phyloP scores from a whole-genome alignment of 2,888 invertebrate genomes.

The Aphelenchoides bicaudatus region DNA sequence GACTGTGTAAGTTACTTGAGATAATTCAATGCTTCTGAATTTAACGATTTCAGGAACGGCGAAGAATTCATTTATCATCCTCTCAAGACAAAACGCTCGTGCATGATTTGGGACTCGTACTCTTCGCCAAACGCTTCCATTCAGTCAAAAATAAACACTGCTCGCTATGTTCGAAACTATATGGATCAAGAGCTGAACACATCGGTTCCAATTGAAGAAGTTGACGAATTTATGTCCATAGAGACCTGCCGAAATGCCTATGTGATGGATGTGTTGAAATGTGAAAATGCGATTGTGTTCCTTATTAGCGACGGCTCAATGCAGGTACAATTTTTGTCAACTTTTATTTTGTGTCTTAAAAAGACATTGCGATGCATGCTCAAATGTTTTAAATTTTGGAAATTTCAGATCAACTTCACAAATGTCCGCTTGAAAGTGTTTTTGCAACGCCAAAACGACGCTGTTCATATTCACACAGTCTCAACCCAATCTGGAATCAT shows the following conservation, averaged over 20 bases:
- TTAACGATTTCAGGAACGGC: conserved; percentile 19
- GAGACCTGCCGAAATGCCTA: conserved; percentile 19
- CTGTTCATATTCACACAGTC: conserved; percentile 7
- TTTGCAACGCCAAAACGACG: conserved; percentile 13
- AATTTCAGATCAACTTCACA: conserved; percentile 23
- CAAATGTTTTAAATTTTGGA: conserved; percentile 3
- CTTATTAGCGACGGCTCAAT: conserved; percentile 27
- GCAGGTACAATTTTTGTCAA: conserved; percentile 25
- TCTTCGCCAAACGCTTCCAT: neutral
- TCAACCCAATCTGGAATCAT: conserved; percentile 8
- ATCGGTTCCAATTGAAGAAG: conserved; percentile 23
- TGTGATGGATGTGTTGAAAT: conserved; percentile 26
- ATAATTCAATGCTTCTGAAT: conserved; percentile 11
- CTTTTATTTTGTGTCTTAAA: neutral
- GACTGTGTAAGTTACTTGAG: conserved; percentile 23
- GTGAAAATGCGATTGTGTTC: conserved; percentile 24
- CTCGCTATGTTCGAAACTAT: conserved; percentile 24
- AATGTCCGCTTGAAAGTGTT: conserved; percentile 19
- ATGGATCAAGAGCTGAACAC: conserved; percentile 31
- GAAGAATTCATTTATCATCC: conserved; percentile 22
- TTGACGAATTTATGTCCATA: neutral
- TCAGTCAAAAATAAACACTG: conserved; percentile 10
- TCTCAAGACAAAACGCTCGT: neutral
- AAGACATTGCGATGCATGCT: neutral
- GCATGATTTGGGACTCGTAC: neutral